Evolutionary conservation across 2,888 invertebrate genomes (phyloP).

Genomic region (Geophilus truncorum): DNA sequence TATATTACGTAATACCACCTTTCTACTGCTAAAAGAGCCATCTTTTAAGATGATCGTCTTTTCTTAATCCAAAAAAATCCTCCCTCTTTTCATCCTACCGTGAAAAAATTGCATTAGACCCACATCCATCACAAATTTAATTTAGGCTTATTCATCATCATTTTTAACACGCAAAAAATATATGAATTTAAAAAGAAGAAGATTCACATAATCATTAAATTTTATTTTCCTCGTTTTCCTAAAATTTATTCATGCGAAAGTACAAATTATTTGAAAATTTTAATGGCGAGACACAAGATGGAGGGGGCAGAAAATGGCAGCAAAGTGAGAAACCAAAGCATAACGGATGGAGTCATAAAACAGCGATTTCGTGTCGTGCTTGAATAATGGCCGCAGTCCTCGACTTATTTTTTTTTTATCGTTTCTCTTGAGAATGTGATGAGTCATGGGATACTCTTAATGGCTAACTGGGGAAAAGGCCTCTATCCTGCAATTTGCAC

Average conservation of each 20-base stretch:
- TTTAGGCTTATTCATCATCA: background rate
- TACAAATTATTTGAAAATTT: background rate
- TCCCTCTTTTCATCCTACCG: background rate
- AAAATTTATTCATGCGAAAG: background rate
- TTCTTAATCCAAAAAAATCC: background rate
- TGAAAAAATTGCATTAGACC: background rate
- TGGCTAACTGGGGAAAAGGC: background rate
- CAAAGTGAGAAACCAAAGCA: constrained; percentile 16
- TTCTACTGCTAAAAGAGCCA: background rate
- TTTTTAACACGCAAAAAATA: too few species aligned
- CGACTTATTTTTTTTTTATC: background rate
- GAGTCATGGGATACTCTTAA: constrained; percentile 12
- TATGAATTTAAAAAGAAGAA: too few species aligned
- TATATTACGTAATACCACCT: background rate
- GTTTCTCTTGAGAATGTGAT: background rate
- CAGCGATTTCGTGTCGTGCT: constrained; percentile 10
- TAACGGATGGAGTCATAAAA: constrained; percentile 12
- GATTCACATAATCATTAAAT: too few species aligned
- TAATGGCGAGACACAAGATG: background rate
- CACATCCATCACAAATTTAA: background rate
- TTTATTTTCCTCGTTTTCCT: too few species aligned
- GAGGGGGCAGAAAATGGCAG: background rate
- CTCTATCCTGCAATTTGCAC: background rate
- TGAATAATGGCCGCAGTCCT: background rate
- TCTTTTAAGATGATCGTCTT: background rate